Base-by-base conservation (phyloP, 2,113 vertebrate genomes). In the Daubentonia madagascariensis region DNA sequence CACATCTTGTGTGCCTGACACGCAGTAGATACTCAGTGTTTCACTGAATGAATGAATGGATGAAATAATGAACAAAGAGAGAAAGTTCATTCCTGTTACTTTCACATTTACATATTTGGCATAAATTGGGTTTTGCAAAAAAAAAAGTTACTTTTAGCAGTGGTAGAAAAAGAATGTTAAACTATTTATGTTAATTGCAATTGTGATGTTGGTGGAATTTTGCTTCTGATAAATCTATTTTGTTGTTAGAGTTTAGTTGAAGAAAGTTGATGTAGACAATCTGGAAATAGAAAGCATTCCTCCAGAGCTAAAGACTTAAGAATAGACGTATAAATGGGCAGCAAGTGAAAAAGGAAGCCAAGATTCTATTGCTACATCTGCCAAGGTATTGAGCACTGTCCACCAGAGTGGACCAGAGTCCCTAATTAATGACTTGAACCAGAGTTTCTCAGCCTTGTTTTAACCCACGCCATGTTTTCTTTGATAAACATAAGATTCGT, bases 201-300 rank as follows among this genome's bases (percentile, higher is more conserved):
- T 92, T 40, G 70, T 89, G 87, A 79, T 52, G 8, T 52, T 93
- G 65, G 45, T 94, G 67, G 93, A 32, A 13, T 35, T 89, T 73
- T 57, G 67, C 79, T 89, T 79, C 54, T 78, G 57, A 89, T 43
- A 94, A 85, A 68, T 57, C 63, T 87, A 35, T 91, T 79, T 70
- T 84, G 63, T 95, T 54, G 67, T 93, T 88, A 73, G 45, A 40
- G 7, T 88, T 84, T 95, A 80, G 67, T 76, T 93, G 81, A 89
- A 78, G 78, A 76, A 87, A 67, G 40, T 86, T 86, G 73, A 76
- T 81, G 5, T n/a, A 68, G 79, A 37, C n/a, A 63, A 57, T 91
- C 37, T 91, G 37, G 59, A 95, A 93, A 92, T 81, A 76, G 28
- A 84, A 94, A 91, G 35, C 25, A 35, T 94, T 45, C 20, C 25